A percentile compares a stretch with the other conserved stretches of the same genome.
Evolutionary conservation across 2,797 vertebrate species (phyloP).

Genomic region (Acipenser transmontanus): DNA sequence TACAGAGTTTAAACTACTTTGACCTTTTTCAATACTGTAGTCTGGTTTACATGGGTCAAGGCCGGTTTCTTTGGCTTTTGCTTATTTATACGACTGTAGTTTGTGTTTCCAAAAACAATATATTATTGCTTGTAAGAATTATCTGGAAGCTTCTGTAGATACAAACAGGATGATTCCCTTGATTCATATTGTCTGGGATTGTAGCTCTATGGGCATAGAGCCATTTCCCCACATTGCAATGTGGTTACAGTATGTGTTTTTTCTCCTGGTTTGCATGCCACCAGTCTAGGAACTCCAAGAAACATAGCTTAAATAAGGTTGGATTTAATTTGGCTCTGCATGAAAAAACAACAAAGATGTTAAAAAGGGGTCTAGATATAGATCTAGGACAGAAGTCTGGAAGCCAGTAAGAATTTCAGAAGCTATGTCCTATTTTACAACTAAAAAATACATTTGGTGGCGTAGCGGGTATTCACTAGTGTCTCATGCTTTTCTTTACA

Average conservation of each 20-base stretch:
- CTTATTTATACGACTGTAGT: background rate
- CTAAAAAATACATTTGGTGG: too few species aligned
- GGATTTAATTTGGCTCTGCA: too few species aligned
- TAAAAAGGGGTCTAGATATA: too few species aligned
- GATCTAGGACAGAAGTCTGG: too few species aligned
- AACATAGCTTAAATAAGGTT: constrained; percentile 5
- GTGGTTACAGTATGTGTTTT: constrained; percentile 14
- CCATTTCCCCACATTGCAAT: constrained; percentile 9
- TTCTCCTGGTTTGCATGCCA: constrained; percentile 13
- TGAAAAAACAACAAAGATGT: too few species aligned
- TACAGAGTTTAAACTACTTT: background rate
- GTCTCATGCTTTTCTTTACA: too few species aligned
- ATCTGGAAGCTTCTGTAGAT: constrained; percentile 4
- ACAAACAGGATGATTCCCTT: constrained; percentile 12
- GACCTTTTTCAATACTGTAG: constrained; percentile 1
- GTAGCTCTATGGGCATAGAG: constrained; percentile 7
- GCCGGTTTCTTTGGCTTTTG: background rate
- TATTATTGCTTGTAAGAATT: background rate
- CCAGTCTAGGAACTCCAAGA: constrained; percentile 1
- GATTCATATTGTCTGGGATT: constrained; percentile 14
- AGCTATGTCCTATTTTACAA: too few species aligned
- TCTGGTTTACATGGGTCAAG: constrained; percentile 1
- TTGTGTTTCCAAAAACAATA: constrained; percentile 1
- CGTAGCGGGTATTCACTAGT: too few species aligned
- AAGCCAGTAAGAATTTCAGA: too few species aligned